Base-by-base conservation (phyloP, 2,797 vertebrate genomes). In the Luscinia megarhynchos region DNA sequence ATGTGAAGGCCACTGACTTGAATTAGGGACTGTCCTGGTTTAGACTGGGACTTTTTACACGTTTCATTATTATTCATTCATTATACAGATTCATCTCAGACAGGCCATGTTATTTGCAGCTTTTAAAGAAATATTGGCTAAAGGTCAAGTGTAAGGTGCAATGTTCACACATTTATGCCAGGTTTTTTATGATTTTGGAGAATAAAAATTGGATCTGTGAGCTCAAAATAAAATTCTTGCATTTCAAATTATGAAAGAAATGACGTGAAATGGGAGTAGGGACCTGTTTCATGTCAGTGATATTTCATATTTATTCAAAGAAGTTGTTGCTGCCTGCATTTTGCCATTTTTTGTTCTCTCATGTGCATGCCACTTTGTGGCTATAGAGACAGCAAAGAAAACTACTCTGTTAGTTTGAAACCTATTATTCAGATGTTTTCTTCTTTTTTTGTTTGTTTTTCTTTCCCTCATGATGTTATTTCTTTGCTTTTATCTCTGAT, bases 281-380 rank as follows among this genome's bases (percentile, higher is more conserved):
- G 59, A 87, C 55, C n/a, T 90, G 58, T 50, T 96, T 94, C 41
- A 74, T 78, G 75, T 69, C 68, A 72, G 34, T 54, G 43, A 66
- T 58, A 27, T 82, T 93, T 89, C 72, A 72, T 84, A 58, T 90
- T 96, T 95, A 74, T 91, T 91, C 81, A 81, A 55, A 84, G 55
- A 79, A 86, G 34, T 73, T 90, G 64, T 64, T 87, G 36, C 48
- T 75, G 58, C 53, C 51, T 93, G 41, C 43, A 70, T 91, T 95
- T 94, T 84, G 32, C 36, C 41, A 27, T 89, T 94, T 95, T 90
- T 78, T 40, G 26, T 84, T 94, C 87, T 87, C 75, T 94, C 16
- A 53, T n/a, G 26, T 81, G 34, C 15, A 7, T 75, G 89, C 40
- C 14, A 29, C 26, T 94, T 84, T 8, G 7, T 59, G 74, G 50